These are phyloP conservation scores for Struthidea cinerea DNA, from an alignment of 2,113 vertebrate genomes.

Conservation along the genomic window DNA sequence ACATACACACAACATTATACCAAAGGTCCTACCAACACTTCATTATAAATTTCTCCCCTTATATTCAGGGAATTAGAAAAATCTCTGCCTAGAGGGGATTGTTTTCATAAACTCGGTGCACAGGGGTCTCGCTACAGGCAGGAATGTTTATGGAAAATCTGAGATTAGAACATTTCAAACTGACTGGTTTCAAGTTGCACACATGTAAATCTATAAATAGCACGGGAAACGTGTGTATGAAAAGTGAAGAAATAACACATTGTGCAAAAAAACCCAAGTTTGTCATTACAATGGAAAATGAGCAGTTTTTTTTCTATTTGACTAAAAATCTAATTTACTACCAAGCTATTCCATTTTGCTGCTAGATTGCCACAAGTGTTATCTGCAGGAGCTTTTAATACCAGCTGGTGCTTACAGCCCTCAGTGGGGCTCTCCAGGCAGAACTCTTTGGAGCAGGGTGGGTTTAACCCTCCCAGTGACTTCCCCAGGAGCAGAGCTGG, in stretches of 20 bases:
- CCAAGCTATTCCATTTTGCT: neutral
- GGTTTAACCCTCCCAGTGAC: neutral
- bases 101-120: neutral
- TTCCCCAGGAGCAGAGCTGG: neutral
- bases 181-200: conserved; percentile 17
- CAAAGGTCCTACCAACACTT: conserved; percentile 4
- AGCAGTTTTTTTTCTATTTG: neutral
- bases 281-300: neutral
- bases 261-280: neutral
- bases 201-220: conserved; percentile 21
- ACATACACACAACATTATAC: neutral
- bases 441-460: neutral
- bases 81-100: conserved; percentile 12
- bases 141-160: conserved; percentile 56
- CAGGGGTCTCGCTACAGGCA: neutral
- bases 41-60: neutral
- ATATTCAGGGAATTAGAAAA: conserved; percentile 9
- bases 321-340: neutral
- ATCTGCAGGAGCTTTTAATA: neutral
- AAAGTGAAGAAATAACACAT: neutral
- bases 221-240: neutral
- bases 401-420: neutral
- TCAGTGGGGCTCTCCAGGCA: neutral
- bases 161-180: conserved; percentile 37
- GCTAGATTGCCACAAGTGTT: neutral